These are phyloP conservation scores for Ladona fulva DNA, from an alignment of 1,140 invertebrate species.

Conservation along the genomic window DNA sequence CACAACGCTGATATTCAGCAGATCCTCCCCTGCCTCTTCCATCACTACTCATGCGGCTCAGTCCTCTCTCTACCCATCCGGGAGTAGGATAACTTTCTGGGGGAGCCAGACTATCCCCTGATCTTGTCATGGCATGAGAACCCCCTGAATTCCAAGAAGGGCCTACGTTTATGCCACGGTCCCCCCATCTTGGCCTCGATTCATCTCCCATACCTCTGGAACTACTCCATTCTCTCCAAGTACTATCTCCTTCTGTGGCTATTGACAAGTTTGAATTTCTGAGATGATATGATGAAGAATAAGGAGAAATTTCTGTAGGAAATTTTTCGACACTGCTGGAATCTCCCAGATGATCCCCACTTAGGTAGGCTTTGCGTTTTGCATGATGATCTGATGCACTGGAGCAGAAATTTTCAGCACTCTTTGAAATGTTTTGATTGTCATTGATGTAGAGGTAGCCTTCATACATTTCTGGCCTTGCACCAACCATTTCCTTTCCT, in stretches of 20 bases:
- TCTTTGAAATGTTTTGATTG: neutral
- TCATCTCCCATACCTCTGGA: neutral
- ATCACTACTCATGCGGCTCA: conserved; percentile 25
- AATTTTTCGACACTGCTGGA: neutral
- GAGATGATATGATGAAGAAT: neutral
- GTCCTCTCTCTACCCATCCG: conserved; percentile 33
- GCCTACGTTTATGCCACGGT: neutral
- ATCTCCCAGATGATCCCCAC: neutral
- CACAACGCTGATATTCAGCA: neutral
- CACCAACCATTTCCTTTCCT: neutral
- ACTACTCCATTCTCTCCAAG: neutral
- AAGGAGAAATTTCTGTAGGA: neutral
- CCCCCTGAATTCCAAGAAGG: neutral
- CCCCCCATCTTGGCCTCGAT: neutral
- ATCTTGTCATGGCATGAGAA: neutral
- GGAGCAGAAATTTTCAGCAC: neutral
- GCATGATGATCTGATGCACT: neutral
- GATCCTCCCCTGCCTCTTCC: conserved; percentile 13
- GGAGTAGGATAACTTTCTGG: conserved; percentile 27
- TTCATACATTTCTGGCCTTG: neutral
- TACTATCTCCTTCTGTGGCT: neutral
- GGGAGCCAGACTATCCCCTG: neutral
- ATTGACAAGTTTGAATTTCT: neutral
- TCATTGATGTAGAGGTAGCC: neutral
- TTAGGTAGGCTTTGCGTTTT: neutral